Evolutionary conservation across 64 coral and sea anemone genomes (phyloP), one percentile per base, ranked within the genome.

Genomic region (Pocillopora verrucosa): DNA sequence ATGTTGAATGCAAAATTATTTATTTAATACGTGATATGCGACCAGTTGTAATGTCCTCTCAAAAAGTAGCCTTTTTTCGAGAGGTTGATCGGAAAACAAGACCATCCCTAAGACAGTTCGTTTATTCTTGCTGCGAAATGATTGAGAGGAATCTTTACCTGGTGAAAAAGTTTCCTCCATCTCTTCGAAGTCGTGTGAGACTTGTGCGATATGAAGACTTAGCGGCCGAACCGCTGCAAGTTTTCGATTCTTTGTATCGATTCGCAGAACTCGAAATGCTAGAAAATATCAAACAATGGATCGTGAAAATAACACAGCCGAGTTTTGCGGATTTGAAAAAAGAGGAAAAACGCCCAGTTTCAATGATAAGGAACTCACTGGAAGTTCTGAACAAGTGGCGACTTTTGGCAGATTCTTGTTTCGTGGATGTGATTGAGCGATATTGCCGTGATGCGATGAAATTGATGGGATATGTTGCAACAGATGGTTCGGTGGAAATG

Each of bases 51-150:
- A 85, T 85, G 12, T 85, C 82, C 9, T 70, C 82, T 14, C 38
- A 30, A 38, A 85, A 13, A 38, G 82, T 85, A 20, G 65, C 37
- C 34, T 85, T 85, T 58, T 85, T 85, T 14, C 69, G 35, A 36
- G 82, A 85, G 34, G 37, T 85, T 16, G 65, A 85, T 51, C 37
- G 14, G 11, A 70, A 58, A 72, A 22, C 62, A 22, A 85, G 25
- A 38, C 82, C 82, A 5, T 85, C 82, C 11, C 11, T 85, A 38
- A 65, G 14, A 57, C 65, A 30, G 38, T 85, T 25, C 45, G 82
- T 85, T 72, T 85, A 85, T 30, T 85, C 65, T 58, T 65, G 38
- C 13, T 85, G 82, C 20, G 82, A 85, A 85, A 72, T 85, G 34
- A 85, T 65, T 19, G 82, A 85, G 35, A 85, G 30, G 16, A 85